A percentile compares a stretch with the other conserved stretches of the same genome.
Conservation (phyloP, 2,797 vertebrate genomes). For the Melanotaenia trifasciata region DNA sequence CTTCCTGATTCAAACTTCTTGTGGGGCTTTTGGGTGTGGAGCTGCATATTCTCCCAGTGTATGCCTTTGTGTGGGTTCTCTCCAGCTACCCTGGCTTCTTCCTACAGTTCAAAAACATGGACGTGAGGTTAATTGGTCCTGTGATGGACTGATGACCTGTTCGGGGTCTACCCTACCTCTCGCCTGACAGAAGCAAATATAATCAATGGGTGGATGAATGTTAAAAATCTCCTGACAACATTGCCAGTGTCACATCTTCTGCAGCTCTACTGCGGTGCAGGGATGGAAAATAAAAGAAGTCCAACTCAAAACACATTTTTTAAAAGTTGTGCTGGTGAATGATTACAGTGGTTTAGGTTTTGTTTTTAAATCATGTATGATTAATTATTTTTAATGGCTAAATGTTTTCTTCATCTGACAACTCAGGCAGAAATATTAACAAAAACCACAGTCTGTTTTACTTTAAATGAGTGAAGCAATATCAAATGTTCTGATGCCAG, state of each 20-base stretch:
- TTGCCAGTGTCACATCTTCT: background rate
- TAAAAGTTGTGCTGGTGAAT: background rate
- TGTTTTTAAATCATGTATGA: background rate
- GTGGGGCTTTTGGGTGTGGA: too few relatives aligned
- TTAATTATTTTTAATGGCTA: background rate
- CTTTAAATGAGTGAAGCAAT: constrained; percentile 33
- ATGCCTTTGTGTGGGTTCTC: too few relatives aligned
- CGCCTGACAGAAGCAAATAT: background rate
- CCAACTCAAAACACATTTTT: too few relatives aligned
- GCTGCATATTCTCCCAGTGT: too few relatives aligned
- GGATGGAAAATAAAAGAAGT: too few relatives aligned
- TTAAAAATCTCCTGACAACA: background rate
- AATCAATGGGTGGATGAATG: background rate
- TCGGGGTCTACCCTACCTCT: background rate
- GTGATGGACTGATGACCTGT: background rate
- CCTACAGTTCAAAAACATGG: too few relatives aligned
- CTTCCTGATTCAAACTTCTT: too few relatives aligned
- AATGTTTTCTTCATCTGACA: background rate
- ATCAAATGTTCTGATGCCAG: constrained; percentile 39
- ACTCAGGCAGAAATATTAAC: background rate
- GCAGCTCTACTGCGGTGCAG: too few relatives aligned
- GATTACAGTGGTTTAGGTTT: too few relatives aligned
- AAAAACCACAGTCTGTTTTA: constrained; percentile 19
- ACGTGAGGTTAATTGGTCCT: too few relatives aligned
- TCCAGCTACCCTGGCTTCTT: too few relatives aligned